Evolutionary conservation across 1,140 invertebrate genomes (phyloP).

Genomic region (Drosophila melanogaster): DNA sequence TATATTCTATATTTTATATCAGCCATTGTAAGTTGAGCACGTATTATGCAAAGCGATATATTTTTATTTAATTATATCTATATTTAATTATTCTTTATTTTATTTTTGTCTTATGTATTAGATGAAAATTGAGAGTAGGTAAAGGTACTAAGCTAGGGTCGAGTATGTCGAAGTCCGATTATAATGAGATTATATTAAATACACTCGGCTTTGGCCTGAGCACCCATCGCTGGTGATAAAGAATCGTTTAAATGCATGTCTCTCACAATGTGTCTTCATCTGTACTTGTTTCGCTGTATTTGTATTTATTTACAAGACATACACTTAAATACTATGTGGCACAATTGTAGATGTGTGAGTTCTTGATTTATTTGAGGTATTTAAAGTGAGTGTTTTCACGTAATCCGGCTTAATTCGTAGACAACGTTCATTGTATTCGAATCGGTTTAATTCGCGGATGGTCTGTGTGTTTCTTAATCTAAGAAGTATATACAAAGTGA

Average conservation of each 20-base stretch:
- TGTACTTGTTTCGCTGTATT: neutral
- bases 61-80: too few species aligned
- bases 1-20: too few species aligned
- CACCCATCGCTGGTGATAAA: constrained; percentile 30
- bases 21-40: too few species aligned
- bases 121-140: neutral
- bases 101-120: neutral
- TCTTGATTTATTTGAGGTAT: constrained; percentile 47
- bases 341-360: neutral
- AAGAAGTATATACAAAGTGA: constrained; percentile 30
- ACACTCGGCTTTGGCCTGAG: constrained; percentile 15
- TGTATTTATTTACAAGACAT: constrained; percentile 1
- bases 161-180: constrained; percentile 19
- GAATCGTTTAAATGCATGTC: constrained; percentile 11
- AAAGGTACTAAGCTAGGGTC: constrained; percentile 18
- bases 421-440: constrained; percentile 49
- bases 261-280: constrained; percentile 1
- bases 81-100: neutral
- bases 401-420: constrained; percentile 69
- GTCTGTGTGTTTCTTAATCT: constrained; percentile 18
- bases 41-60: too few species aligned
- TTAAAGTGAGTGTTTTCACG: constrained; percentile 66
- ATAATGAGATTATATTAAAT: constrained; percentile 29
- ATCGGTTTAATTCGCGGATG: constrained; percentile 33
- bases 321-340: constrained; percentile 7